A percentile compares a stretch with the other conserved stretches of the same genome.
Conservation (phyloP, 2,888 invertebrate species). For the Neria commutata region DNA sequence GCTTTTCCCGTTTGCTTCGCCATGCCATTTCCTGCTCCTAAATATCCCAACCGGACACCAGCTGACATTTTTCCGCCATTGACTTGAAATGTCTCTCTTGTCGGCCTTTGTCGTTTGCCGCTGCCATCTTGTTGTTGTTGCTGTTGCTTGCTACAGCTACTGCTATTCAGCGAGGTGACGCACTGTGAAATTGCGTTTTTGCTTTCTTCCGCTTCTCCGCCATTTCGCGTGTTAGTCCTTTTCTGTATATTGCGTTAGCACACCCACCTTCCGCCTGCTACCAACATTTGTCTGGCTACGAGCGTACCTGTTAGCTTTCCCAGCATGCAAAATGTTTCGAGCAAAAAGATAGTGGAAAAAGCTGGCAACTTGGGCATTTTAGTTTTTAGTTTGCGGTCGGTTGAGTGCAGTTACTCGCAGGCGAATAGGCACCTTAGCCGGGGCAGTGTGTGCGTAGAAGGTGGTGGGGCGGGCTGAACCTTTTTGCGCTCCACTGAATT, state of each 20-base stretch:
- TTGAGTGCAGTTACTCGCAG: neutral
- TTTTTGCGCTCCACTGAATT: constrained; percentile 10
- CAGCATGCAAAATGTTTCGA: neutral
- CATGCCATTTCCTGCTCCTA: neutral
- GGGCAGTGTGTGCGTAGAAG: no score
- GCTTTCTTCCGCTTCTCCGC: constrained; percentile 5
- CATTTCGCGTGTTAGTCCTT: constrained; percentile 5
- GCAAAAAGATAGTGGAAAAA: neutral
- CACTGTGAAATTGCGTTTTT: constrained; percentile 24
- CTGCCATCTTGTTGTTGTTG: neutral
- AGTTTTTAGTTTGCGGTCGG: neutral
- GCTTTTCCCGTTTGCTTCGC: no score
- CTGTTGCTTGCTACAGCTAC: constrained; percentile 11
- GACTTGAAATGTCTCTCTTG: constrained; percentile 6
- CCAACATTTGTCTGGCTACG: neutral
- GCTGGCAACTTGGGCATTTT: neutral
- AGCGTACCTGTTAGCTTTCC: neutral
- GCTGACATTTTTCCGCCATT: constrained; percentile 27
- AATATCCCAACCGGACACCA: constrained; percentile 17
- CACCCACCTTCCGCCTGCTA: neutral
- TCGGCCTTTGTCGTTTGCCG: neutral
- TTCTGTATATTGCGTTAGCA: neutral
- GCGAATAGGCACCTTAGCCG: no score
- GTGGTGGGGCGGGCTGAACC: no score
- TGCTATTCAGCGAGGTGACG: constrained; percentile 23